These are phyloP conservation scores for Diarsia brunnea DNA, from an alignment of 2,888 invertebrate species.

Conservation along the genomic window DNA sequence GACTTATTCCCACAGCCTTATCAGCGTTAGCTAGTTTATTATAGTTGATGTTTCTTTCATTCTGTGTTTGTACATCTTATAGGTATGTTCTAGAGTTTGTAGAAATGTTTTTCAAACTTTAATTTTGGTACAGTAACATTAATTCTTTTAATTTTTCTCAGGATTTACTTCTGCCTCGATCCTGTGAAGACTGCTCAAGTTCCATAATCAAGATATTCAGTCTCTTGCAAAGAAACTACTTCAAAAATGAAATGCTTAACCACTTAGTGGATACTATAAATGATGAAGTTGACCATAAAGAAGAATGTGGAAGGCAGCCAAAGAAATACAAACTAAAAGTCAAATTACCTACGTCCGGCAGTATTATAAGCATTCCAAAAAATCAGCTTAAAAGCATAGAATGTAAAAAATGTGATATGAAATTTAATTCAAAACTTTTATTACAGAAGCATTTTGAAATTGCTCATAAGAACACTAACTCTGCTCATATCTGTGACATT, in stretches of 20 bases:
- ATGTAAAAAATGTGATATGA: slow-evolving; percentile 56
- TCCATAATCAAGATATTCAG: slow-evolving; percentile 73
- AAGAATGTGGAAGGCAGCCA: slow-evolving; percentile 14
- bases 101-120: neutral
- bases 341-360: slow-evolving; percentile 42
- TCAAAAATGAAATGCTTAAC: slow-evolving; percentile 58
- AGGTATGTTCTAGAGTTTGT: neutral
- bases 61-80: neutral
- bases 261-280: slow-evolving; percentile 60
- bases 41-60: neutral
- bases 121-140: neutral
- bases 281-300: slow-evolving; percentile 59
- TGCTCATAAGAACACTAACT: slow-evolving; percentile 54
- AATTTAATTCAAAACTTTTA: slow-evolving; percentile 57
- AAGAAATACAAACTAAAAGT: slow-evolving; percentile 53
- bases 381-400: neutral
- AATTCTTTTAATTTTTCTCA: slow-evolving; percentile 62
- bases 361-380: slow-evolving; percentile 33
- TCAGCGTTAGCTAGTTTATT: neutral
- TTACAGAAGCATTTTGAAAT: slow-evolving; percentile 62
- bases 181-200: slow-evolving; percentile 72
- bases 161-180: slow-evolving; percentile 72
- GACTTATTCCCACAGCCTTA: neutral
- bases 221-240: slow-evolving; percentile 66
- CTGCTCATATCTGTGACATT: slow-evolving; percentile 70